Base-by-base conservation (phyloP, 2,888 invertebrate species). In the Trissolcus japonicus region DNA sequence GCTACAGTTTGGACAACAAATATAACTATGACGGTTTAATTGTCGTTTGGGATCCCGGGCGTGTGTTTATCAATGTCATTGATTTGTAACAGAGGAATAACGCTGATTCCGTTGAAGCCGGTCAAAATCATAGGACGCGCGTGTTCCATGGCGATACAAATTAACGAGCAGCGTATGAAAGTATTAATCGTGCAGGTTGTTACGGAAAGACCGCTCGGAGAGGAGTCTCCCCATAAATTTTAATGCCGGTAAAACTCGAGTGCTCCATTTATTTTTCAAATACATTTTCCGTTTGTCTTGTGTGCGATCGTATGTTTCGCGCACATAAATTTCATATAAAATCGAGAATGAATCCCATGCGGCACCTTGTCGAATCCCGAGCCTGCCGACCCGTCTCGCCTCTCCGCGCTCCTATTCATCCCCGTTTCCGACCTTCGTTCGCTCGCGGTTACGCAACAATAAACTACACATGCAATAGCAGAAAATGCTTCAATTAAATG, bases 291-390 rank as follows among this genome's bases (percentile, higher is more conserved):
- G 50, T 48, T 41, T 61, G 66, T 61, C 73, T 66, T 66, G 65
- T 61, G 55, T 19, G 13, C 35, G 29, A 19, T n/a, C 56, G 53
- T 54, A 21, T 59, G 55, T 35, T 61, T n/a, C 48, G 73, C 56
- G 67, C 50, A 74, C 74, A 74, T 74, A 74, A 74, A 74, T 74
- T 74, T 67, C 61, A 61, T 67, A 74, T 61, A 74, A 67, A 67
- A 67, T 67, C 74, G 67, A 40, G 67, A 66, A 74, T 66, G 62
- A 54, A 74, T 74, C 74, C 74, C 74, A 74, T 25, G 74, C 66
- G 73, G 66, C 66, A 55, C 66, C 73, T 66, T 61, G 66, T 66
- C 73, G 56, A 66, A 73, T 61, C 43, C 29, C 61, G 60, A 46
- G 13, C 16, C 40, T 35, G 56, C 46, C 46, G 6, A 1, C 16